Conservation (phyloP, 2,113 vertebrate genomes). For the Entomyzon cyanotis region DNA sequence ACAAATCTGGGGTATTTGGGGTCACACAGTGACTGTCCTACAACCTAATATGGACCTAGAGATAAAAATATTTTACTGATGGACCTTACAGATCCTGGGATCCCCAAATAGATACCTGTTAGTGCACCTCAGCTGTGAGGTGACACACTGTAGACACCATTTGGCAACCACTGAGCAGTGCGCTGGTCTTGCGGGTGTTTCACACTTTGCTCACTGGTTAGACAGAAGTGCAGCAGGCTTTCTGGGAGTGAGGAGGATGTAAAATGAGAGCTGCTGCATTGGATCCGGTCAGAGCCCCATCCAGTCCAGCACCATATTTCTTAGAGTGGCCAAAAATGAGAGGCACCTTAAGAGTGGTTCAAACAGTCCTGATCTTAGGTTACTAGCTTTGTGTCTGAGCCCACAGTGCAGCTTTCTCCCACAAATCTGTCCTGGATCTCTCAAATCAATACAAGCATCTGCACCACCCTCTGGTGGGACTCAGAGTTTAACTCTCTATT, state of each 20-base stretch:
- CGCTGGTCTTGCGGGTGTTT: neutral
- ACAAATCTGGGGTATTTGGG: neutral
- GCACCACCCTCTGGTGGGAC: neutral
- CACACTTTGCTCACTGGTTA: neutral
- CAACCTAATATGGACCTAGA: neutral
- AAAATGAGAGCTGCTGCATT: neutral
- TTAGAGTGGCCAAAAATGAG: neutral
- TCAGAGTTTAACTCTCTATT: neutral
- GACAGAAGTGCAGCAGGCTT: neutral
- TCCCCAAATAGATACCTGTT: neutral
- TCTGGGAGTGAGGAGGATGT: neutral
- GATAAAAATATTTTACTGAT: neutral
- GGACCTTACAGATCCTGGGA: neutral
- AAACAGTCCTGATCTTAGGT: neutral
- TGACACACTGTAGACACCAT: accelerated
- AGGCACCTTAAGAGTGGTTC: neutral
- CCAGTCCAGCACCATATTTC: neutral
- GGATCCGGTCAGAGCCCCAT: neutral
- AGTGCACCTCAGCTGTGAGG: accelerated
- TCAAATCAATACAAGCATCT: neutral
- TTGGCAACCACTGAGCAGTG: accelerated
- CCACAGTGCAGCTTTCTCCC: neutral
- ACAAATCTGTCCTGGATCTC: neutral
- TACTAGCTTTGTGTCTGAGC: neutral
- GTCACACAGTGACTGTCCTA: neutral